Evolutionary conservation across 2,797 vertebrate genomes (phyloP), one percentile per base, ranked within the genome.

Genomic region (Rhinichthys osculus): DNA sequence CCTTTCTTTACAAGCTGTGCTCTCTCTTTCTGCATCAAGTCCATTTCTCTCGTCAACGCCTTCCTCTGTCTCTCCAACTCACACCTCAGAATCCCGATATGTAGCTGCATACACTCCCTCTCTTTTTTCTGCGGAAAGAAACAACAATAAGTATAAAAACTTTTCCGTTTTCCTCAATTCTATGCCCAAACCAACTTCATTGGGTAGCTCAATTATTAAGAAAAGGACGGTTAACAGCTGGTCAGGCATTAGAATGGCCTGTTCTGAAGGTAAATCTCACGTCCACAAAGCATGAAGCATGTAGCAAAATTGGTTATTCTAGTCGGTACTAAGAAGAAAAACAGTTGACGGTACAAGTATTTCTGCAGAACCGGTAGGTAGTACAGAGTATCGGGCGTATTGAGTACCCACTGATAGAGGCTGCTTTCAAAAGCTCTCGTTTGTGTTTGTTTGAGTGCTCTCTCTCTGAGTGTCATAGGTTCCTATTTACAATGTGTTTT

Each of bases 31-130:
- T 97, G 97, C 79, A 96, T 90, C 66, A 95, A 91, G n/a, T 97
- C 97, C 23, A 93, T 95, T 92, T 99, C 98, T 71, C 95, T 93
- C 85, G 95, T 94, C n/a, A 99, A 93, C 1, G 97, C 97, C 89
- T 96, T 97, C 93, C 94, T 97, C 94, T 99, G 98, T 88, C 98
- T 95, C 93, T 98, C 96, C 92, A 99, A 92, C 86, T 99, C 98
- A 40, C 96, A 96, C 38, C 92, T 96, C 89, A 99, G 97, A 92
- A 98, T 97, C 72, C 97, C 93, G 67, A 99, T 96, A 85, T 97
- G 97, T 91, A 99, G 91, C 88, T 97, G 97, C 94, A 98, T 96
- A 93, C 97, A 97, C 92, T 99, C 98, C 47, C 95, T 96, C 93
- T 98, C 96, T 81, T 99, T 99, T 93, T 99, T 99, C 98, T 99